phyloP scores from a whole-genome alignment of 2,888 invertebrate genomes.

The Clepsis dumicolana region DNA sequence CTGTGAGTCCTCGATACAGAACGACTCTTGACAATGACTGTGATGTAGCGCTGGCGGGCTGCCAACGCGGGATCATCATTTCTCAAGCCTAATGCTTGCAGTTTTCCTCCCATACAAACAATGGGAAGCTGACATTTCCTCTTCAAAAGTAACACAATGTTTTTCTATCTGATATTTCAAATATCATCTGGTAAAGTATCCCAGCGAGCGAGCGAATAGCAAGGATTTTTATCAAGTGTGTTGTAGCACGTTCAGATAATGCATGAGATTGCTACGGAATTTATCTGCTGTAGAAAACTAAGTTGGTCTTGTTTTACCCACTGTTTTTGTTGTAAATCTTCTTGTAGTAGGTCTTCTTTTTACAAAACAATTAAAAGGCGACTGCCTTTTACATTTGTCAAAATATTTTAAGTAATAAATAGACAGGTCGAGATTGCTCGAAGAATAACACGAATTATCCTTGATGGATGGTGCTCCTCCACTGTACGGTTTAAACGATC shows the following conservation, averaged over 20 bases:
- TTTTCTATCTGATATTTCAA: background rate
- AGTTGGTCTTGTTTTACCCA: background rate
- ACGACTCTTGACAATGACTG: conserved; percentile 49
- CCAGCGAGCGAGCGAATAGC: background rate
- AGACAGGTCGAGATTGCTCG: background rate
- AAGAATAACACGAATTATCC: too few relatives aligned
- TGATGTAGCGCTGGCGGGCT: conserved; percentile 54
- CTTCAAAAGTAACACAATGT: background rate
- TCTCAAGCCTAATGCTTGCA: conserved; percentile 43
- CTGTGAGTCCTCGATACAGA: conserved; percentile 22
- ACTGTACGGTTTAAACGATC: too few relatives aligned
- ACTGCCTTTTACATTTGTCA: background rate
- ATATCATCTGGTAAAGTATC: background rate
- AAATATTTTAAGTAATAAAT: background rate
- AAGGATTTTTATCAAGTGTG: background rate
- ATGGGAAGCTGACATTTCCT: conserved; percentile 20
- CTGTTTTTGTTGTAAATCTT: background rate
- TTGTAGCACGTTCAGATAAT: too few relatives aligned
- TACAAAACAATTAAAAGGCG: background rate
- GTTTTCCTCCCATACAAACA: conserved; percentile 16
- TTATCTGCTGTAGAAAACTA: background rate
- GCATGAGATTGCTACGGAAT: background rate
- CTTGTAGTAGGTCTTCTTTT: background rate
- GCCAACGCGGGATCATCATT: conserved; percentile 54
- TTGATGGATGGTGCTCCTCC: too few relatives aligned